Percentiles rank a stretch among this genome's conserved stretches.
Evolutionary conservation across 2,888 invertebrate species (phyloP).

Genomic region (Conchocele bisecta): DNA sequence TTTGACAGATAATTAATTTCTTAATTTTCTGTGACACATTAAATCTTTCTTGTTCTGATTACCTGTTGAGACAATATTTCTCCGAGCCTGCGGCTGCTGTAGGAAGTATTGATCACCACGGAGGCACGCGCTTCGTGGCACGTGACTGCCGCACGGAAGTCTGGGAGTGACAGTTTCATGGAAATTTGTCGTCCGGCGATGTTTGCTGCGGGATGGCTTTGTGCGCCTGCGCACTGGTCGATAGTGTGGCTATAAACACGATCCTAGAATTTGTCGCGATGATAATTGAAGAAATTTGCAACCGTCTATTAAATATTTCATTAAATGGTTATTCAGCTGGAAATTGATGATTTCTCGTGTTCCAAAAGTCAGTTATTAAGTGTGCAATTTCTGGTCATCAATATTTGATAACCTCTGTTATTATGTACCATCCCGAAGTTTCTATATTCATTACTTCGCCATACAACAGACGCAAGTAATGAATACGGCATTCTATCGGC

Average conservation of each 20-base stretch:
- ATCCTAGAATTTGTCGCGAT: slow-evolving; percentile 19
- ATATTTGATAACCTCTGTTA: no score
- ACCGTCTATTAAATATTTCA: slow-evolving; percentile 54
- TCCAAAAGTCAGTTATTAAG: no score
- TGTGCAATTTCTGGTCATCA: no score
- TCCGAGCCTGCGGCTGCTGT: slow-evolving; percentile 49
- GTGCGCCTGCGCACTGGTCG: not conserved
- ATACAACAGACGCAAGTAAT: no score
- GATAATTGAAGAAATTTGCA: slow-evolving; percentile 33
- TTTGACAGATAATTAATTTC: slow-evolving; percentile 56
- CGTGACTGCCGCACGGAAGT: slow-evolving; percentile 20
- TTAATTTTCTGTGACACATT: slow-evolving; percentile 56
- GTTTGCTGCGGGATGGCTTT: not conserved
- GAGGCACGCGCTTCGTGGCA: slow-evolving; percentile 33
- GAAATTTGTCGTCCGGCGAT: not conserved
- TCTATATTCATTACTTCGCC: no score
- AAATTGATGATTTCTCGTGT: slow-evolving; percentile 45
- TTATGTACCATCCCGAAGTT: no score
- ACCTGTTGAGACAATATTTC: slow-evolving; percentile 56
- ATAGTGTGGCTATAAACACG: slow-evolving; percentile 15
- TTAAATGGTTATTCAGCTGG: slow-evolving; percentile 39
- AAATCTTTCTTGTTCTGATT: slow-evolving; percentile 58
- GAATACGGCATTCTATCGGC: no score
- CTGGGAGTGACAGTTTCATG: not conserved
- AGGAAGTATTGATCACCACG: slow-evolving; percentile 48